These are phyloP conservation scores for Molanna angustata DNA, from an alignment of 2,888 invertebrate genomes.

Conservation along the genomic window DNA sequence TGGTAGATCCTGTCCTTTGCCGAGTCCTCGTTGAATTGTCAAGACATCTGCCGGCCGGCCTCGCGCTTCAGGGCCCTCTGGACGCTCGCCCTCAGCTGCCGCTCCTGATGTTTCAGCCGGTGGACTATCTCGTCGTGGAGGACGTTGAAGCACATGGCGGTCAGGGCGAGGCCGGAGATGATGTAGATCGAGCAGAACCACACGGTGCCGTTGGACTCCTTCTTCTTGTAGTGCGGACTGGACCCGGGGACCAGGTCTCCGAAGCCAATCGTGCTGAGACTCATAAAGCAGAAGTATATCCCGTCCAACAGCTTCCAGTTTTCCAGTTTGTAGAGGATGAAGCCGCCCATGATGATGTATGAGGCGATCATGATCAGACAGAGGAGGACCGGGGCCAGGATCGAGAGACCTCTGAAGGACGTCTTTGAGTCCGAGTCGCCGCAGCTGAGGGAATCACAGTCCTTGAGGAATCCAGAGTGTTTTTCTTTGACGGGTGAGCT, in stretches of 20 bases:
- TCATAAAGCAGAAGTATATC: conserved; percentile 95
- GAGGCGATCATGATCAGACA: conserved; percentile 87
- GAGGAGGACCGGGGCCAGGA: conserved; percentile 84
- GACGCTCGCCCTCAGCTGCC: conserved; percentile 34
- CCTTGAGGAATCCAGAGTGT: conserved; percentile 48
- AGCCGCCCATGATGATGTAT: conserved; percentile 88
- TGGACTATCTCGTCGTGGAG: conserved; percentile 86
- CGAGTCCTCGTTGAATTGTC: conserved; percentile 30
- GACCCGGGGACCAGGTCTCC: conserved; percentile 80
- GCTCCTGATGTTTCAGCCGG: conserved; percentile 64
- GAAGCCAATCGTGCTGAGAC: conserved; percentile 88
- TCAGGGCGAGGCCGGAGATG: conserved; percentile 83
- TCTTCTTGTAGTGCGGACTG: conserved; percentile 45
- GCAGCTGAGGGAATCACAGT: conserved; percentile 58
- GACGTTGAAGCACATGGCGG: conserved; percentile 89
- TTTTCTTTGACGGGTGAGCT: conserved; percentile 49
- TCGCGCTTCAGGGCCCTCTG: conserved; percentile 46
- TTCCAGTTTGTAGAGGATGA: conserved; percentile 85
- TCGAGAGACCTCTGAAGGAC: conserved; percentile 70
- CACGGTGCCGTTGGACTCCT: conserved; percentile 63
- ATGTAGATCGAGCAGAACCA: conserved; percentile 91
- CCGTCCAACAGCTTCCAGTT: conserved; percentile 91
- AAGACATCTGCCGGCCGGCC: conserved; percentile 25
- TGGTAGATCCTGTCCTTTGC: conserved; percentile 32
- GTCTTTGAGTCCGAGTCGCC: conserved; percentile 67